Conservation (phyloP, 2,797 vertebrate genomes). For the Danio jaintianensis region DNA sequence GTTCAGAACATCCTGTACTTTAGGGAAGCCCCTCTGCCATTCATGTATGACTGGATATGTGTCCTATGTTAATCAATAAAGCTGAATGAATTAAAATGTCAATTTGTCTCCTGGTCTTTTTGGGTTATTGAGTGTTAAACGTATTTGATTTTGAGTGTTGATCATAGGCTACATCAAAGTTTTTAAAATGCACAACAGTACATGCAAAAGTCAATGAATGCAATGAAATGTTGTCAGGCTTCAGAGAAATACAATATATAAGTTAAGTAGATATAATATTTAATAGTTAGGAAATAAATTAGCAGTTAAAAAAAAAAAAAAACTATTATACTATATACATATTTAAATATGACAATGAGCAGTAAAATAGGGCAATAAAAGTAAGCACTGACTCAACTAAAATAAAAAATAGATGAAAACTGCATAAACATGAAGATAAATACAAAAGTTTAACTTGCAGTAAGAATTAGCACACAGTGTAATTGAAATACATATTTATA, state of each 20-base stretch:
- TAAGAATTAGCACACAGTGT: too few relatives aligned
- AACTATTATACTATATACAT: too few relatives aligned
- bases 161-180: neutral
- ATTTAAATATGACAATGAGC: too few relatives aligned
- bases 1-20: constrained; percentile 78
- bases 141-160: neutral
- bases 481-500: too few relatives aligned
- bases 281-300: neutral
- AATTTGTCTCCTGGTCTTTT: constrained; percentile 21
- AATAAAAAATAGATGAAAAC: too few relatives aligned
- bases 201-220: neutral
- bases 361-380: too few relatives aligned
- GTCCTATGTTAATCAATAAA: constrained; percentile 54
- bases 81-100: constrained; percentile 6
- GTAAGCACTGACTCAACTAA: too few relatives aligned
- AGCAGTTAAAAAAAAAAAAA: neutral
- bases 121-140: neutral
- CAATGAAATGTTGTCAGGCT: neutral
- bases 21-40: constrained; percentile 69
- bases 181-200: neutral
- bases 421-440: too few relatives aligned
- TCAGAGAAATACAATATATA: neutral
- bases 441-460: too few relatives aligned
- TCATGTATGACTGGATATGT: constrained; percentile 56
- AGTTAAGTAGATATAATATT: neutral